phyloP scores from a whole-genome alignment of 2,797 vertebrate species.

The Anniella stebbinsi region DNA sequence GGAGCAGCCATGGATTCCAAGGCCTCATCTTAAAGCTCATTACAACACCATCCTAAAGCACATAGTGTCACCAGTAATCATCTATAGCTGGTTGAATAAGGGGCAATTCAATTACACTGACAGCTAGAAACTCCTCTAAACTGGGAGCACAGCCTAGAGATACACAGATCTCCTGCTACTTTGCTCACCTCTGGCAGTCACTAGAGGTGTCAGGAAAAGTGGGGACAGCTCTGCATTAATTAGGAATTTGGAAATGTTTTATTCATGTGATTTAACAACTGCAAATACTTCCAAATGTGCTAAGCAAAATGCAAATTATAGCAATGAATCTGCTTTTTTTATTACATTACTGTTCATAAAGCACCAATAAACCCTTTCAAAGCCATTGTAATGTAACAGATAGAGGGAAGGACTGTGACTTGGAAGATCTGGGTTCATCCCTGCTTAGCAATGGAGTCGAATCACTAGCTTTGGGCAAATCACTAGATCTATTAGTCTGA shows the following conservation, averaged over 20 bases:
- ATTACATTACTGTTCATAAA: background rate
- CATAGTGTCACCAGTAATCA: background rate
- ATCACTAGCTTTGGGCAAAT: background rate
- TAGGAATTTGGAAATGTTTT: constrained; percentile 21
- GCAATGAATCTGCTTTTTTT: background rate
- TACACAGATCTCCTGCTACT: background rate
- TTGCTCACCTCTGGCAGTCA: background rate
- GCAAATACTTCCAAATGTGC: background rate
- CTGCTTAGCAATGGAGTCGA: background rate
- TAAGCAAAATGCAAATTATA: background rate
- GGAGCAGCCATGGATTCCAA: background rate
- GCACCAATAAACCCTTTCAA: background rate
- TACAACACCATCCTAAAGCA: background rate
- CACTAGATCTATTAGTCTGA: background rate
- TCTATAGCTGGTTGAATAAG: background rate
- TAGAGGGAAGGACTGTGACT: background rate
- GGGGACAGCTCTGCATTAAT: constrained; percentile 6
- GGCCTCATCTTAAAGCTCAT: background rate
- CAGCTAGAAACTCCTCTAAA: background rate
- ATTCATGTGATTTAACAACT: constrained; percentile 16
- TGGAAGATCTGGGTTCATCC: background rate
- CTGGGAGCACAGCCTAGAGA: background rate
- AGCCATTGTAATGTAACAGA: background rate
- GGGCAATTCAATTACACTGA: background rate
- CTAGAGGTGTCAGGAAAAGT: constrained; percentile 10